phyloP scores from a whole-genome alignment of 2,888 invertebrate genomes.

The Cheilosia scutellata region DNA sequence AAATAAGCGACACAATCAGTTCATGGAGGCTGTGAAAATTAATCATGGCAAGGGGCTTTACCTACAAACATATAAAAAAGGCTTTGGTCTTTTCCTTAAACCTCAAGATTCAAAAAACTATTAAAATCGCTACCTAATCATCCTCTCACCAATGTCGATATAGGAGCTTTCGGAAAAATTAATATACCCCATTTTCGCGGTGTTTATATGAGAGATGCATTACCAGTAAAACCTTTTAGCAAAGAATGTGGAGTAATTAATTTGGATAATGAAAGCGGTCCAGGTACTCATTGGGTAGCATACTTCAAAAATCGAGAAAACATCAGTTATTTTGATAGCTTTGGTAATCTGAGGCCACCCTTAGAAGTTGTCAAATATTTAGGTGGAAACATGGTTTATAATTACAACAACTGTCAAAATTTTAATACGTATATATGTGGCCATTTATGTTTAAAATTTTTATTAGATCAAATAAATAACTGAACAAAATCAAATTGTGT shows the following conservation, averaged over 20 bases:
- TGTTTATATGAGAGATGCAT: slow-evolving; percentile 72
- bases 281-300: slow-evolving; percentile 81
- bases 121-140: slow-evolving; percentile 54
- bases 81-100: too few species aligned
- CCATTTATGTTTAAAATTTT: slow-evolving; percentile 78
- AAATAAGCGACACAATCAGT: slow-evolving; percentile 79
- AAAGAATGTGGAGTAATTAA: slow-evolving; percentile 55
- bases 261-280: slow-evolving; percentile 77
- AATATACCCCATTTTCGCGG: slow-evolving; percentile 60
- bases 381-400: slow-evolving; percentile 76
- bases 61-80: slow-evolving; percentile 78
- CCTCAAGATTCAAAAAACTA: too few species aligned
- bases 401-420: slow-evolving; percentile 78
- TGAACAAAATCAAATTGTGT: neutral
- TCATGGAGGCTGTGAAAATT: slow-evolving; percentile 80
- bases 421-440: slow-evolving; percentile 78
- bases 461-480: slow-evolving; percentile 16
- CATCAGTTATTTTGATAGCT: slow-evolving; percentile 81
- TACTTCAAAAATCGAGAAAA: slow-evolving; percentile 77
- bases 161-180: slow-evolving; percentile 77
- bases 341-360: slow-evolving; percentile 80
- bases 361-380: slow-evolving; percentile 79
- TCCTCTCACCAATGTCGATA: slow-evolving; percentile 77
- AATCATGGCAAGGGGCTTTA: slow-evolving; percentile 79
- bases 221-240: slow-evolving; percentile 21